A percentile compares a stretch with the other conserved stretches of the same genome.
phyloP scores from a whole-genome alignment of 2,888 invertebrate species.

The Metalampra italica region DNA sequence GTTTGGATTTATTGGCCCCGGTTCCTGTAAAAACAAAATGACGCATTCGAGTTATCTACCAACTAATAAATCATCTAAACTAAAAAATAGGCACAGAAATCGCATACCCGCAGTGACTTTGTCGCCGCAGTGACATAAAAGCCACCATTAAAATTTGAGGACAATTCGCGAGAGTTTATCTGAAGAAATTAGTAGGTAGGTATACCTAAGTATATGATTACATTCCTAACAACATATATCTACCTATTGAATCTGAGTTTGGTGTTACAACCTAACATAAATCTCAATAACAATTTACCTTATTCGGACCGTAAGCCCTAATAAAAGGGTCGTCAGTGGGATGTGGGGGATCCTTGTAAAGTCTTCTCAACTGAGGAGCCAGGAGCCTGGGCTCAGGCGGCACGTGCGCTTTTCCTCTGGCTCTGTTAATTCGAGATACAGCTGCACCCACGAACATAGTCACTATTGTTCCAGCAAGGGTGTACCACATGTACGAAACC shows the following conservation, averaged over 20 bases:
- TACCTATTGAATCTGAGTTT: too few relatives aligned
- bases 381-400: conserved; percentile 72
- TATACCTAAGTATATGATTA: too few relatives aligned
- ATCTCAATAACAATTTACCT: conserved; percentile 28
- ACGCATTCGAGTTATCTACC: background rate
- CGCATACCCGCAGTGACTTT: too few relatives aligned
- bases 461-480: conserved; percentile 64
- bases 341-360: conserved; percentile 70
- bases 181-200: too few relatives aligned
- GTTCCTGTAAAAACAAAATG: conserved; percentile 38
- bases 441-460: conserved; percentile 51
- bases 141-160: too few relatives aligned
- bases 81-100: too few relatives aligned
- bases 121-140: too few relatives aligned
- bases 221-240: too few relatives aligned
- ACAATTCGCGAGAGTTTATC: too few relatives aligned
- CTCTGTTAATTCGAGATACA: conserved; percentile 44
- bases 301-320: conserved; percentile 57
- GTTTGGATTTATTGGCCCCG: conserved; percentile 35
- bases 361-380: conserved; percentile 83
- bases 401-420: conserved; percentile 48
- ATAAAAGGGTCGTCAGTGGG: conserved; percentile 62
- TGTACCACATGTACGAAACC: conserved; percentile 89
- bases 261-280: background rate
- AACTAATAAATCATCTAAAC: too few relatives aligned